Evolutionary conservation across 2,113 vertebrate genomes (phyloP).

Genomic region (Forbesichthys papilliferus): DNA sequence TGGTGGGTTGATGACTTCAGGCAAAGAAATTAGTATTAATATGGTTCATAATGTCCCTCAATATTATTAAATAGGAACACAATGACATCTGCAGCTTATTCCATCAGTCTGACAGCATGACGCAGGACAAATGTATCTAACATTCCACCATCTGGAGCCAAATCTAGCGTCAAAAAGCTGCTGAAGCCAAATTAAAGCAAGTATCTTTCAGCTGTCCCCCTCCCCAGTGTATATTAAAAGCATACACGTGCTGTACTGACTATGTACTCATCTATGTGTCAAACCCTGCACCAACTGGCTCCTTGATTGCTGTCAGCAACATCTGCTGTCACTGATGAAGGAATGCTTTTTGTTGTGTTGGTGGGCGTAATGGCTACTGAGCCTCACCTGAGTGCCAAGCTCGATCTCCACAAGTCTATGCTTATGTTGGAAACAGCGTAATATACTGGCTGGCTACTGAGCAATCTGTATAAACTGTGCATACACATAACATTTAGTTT

Average conservation of each 20-base stretch:
- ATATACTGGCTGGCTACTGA: background rate
- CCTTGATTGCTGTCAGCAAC: conserved; percentile 2
- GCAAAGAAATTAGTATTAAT: conserved; percentile 50
- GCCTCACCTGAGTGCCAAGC: conserved; percentile 51
- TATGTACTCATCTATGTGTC: no score
- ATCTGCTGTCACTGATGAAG: conserved; percentile 46
- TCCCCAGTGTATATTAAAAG: no score
- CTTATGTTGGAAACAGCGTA: background rate
- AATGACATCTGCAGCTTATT: conserved; percentile 2
- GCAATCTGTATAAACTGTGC: background rate
- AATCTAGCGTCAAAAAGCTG: no score
- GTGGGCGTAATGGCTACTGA: conserved; percentile 40
- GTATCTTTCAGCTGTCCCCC: no score
- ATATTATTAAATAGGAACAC: conserved; percentile 17
- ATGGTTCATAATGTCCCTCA: conserved; percentile 14
- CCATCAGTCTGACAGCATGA: conserved; percentile 3
- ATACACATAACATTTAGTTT: background rate
- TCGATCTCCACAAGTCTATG: conserved; percentile 51
- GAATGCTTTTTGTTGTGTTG: conserved; percentile 50
- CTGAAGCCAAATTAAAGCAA: no score
- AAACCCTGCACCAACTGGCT: no score
- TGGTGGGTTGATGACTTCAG: conserved; percentile 43
- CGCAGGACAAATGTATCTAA: no score
- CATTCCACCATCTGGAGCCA: no score
- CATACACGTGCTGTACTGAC: no score